Percentiles rank a stretch among this genome's conserved stretches.
Conservation (phyloP, 2,888 invertebrate genomes). For the Alitta virens region DNA sequence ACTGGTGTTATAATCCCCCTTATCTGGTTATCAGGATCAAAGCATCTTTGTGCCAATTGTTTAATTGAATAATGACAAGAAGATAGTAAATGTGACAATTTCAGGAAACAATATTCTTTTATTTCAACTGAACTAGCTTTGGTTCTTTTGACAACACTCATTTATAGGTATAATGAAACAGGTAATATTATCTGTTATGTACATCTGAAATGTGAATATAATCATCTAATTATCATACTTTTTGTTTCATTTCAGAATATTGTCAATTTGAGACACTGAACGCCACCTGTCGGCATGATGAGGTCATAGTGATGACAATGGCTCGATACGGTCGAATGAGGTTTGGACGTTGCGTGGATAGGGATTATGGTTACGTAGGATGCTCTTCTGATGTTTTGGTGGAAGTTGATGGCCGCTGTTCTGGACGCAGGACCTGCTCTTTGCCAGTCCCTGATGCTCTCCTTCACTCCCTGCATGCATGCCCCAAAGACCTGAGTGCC, state of each 20-base stretch:
- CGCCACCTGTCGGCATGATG: slow-evolving; percentile 10
- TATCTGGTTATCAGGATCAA: too few relatives aligned
- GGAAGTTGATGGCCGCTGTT: slow-evolving; percentile 9
- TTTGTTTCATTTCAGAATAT: slow-evolving; percentile 1
- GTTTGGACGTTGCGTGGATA: slow-evolving; percentile 12
- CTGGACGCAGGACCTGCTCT: slow-evolving; percentile 3
- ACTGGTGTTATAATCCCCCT: too few relatives aligned
- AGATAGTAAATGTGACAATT: too few relatives aligned
- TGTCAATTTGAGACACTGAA: slow-evolving; percentile 15
- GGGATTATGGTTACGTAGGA: slow-evolving; percentile 16
- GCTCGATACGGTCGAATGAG: slow-evolving; percentile 12
- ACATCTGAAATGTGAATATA: too few relatives aligned
- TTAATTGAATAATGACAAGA: too few relatives aligned
- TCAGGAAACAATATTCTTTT: too few relatives aligned
- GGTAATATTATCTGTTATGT: too few relatives aligned
- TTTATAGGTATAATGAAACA: too few relatives aligned
- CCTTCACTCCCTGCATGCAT: slow-evolving; percentile 8
- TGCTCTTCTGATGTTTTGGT: slow-evolving; percentile 12
- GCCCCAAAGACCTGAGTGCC: slow-evolving; percentile 13
- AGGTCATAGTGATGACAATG: slow-evolving; percentile 12
- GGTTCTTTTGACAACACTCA: too few relatives aligned
- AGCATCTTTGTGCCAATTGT: too few relatives aligned
- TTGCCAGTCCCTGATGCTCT: slow-evolving; percentile 9
- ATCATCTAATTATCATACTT: too few relatives aligned
- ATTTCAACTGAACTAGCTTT: too few relatives aligned